These are phyloP conservation scores for Apodemia zela DNA, from an alignment of 2,888 invertebrate genomes.

Conservation along the genomic window DNA sequence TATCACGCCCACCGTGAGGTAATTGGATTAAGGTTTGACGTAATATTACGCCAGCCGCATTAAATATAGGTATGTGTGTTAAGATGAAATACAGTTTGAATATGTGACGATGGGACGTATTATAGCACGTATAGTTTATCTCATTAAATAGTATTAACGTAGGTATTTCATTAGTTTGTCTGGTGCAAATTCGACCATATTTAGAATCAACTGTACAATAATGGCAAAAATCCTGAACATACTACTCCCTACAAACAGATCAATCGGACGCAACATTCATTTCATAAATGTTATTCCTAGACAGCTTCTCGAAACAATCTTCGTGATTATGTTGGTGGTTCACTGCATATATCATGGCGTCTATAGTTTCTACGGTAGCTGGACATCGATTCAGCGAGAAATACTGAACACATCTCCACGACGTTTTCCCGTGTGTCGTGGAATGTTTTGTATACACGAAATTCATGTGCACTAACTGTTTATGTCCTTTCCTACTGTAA, in stretches of 20 bases:
- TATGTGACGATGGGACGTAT: no score
- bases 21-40: no score
- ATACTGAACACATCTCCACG: conserved; percentile 76
- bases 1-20: no score
- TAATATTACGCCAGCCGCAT: no score
- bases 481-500: conserved; percentile 76
- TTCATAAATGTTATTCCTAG: conserved; percentile 72
- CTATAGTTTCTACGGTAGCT: conserved; percentile 74
- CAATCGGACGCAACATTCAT: conserved; percentile 65
- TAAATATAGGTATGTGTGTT: no score
- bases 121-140: no score
- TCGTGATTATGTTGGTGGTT: conserved; percentile 76
- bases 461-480: conserved; percentile 75
- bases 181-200: neutral
- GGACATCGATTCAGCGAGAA: conserved; percentile 76
- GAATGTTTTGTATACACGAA: conserved; percentile 78
- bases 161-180: no score
- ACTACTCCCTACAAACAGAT: conserved; percentile 25
- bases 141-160: no score
- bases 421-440: conserved; percentile 74
- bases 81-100: no score
- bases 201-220: neutral
- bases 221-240: neutral
- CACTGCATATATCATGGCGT: conserved; percentile 69
- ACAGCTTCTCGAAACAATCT: conserved; percentile 68